Evolutionary conservation across 2,797 vertebrate species (phyloP).

Genomic region (Parambassis ranga): DNA sequence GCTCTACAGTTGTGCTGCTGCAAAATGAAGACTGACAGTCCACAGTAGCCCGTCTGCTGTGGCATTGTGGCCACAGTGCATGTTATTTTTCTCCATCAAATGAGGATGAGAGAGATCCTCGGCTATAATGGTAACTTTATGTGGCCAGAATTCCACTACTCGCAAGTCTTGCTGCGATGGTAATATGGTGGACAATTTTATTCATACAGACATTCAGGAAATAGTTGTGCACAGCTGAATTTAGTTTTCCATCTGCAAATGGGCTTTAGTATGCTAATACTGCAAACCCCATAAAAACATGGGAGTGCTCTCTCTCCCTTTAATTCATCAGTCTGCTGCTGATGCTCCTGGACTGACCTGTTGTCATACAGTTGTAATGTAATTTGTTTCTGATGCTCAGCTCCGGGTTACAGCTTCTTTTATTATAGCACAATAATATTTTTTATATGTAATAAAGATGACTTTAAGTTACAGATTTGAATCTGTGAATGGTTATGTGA

Average conservation of each 20-base stretch:
- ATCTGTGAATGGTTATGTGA: too few species aligned
- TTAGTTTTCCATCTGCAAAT: conserved; percentile 65
- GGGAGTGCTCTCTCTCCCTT: conserved; percentile 32
- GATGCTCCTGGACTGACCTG: conserved; percentile 3
- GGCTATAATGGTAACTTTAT: conserved; percentile 55
- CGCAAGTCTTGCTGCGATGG: conserved; percentile 45
- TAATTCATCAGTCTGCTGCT: conserved; percentile 18
- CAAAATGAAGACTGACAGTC: conserved; percentile 59
- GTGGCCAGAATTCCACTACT: conserved; percentile 60
- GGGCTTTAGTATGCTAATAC: conserved; percentile 61
- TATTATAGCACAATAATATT: too few species aligned
- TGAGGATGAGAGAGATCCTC: conserved; percentile 45
- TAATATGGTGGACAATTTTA: conserved; percentile 58
- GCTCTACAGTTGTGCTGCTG: conserved; percentile 31
- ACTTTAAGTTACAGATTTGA: not conserved
- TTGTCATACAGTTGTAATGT: not conserved
- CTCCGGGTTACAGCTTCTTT: not conserved
- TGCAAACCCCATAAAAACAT: conserved; percentile 51
- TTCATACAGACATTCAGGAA: conserved; percentile 64
- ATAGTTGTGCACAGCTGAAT: conserved; percentile 62
- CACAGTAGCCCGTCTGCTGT: conserved; percentile 52
- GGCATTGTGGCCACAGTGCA: conserved; percentile 50
- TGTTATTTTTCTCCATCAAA: conserved; percentile 64
- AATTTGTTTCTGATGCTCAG: not conserved
- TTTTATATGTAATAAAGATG: too few species aligned